Evolutionary conservation across 2,888 invertebrate genomes (phyloP), one percentile per base, ranked within the genome.

Genomic region (Fabriciana adippe): DNA sequence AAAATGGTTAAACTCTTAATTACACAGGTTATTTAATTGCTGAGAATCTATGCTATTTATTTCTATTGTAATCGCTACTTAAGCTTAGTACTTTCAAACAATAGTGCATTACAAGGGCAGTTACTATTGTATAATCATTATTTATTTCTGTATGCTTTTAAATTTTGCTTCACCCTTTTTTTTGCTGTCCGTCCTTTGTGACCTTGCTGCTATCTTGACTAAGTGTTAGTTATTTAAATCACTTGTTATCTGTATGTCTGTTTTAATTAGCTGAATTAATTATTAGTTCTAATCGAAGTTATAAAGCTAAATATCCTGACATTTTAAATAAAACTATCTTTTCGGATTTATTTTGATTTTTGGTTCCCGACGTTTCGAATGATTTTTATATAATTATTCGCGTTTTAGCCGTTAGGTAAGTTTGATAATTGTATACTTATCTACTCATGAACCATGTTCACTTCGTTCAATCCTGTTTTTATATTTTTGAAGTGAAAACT

Each of bases 121-220:
- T 45, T 48, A 47, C 16, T 35, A 64, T 51, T 54, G 35, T 41
- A 41, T 26, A 50, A 53, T 48, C 48, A 45, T 35, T 55, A 55
- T 66, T 21, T 18, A 55, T 47, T 45, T n/a, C 55, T 50, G 21
- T 26, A 31, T 56, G 18, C 48, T 18, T 62, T 54, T 53, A 48
- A n/a, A 16, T 41, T 63, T 66, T 60, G 48, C 55, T 47, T 50
- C 31, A 13, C 48, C 18, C 53, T 50, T 57, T 72, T n/a, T 73
- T 74, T 73, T 73, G 69, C 66, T 59, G 57, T 48, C 74, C 4
- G 70, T 75, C 73, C 71, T n/a, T 61, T 18, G 51, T 66, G 81
- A 79, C 83, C 83, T 85, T 84, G 80, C 72, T 66, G 65, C 73
- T 76, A 70, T 79, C 78, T 81, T 81, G 77, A 78, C 74, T 74